Evolutionary conservation across 2,888 invertebrate species (phyloP).

Genomic region (Timema cristinae): DNA sequence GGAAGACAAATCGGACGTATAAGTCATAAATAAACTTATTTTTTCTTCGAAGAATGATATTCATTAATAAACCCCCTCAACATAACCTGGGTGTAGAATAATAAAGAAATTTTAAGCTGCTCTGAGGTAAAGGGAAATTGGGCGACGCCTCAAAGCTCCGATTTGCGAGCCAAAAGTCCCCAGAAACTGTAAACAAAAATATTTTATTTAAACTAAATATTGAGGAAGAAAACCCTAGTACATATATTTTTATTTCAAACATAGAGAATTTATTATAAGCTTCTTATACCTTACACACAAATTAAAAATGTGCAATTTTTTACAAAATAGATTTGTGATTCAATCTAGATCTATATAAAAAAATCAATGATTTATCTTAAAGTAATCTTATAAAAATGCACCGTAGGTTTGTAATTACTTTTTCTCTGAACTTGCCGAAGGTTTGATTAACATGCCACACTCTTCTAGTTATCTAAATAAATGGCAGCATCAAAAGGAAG

Average conservation of each 20-base stretch:
- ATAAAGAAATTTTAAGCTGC: constrained; percentile 62
- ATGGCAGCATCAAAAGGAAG: too few relatives aligned
- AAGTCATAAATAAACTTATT: constrained; percentile 57
- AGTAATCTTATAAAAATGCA: neutral
- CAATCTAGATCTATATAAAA: too few relatives aligned
- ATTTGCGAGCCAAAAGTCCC: constrained; percentile 79
- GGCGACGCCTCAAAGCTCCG: constrained; percentile 68
- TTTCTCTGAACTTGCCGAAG: too few relatives aligned
- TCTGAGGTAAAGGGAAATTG: constrained; percentile 73
- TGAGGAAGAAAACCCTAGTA: too few relatives aligned
- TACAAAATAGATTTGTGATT: too few relatives aligned
- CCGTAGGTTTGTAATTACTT: too few relatives aligned
- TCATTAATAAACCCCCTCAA: constrained; percentile 76
- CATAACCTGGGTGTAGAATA: constrained; percentile 68
- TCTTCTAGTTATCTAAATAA: too few relatives aligned
- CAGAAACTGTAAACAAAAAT: constrained; percentile 50
- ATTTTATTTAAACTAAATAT: neutral
- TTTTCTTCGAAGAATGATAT: constrained; percentile 63
- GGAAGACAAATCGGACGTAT: constrained; percentile 64
- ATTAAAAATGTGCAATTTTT: too few relatives aligned
- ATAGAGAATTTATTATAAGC: neutral
- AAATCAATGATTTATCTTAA: too few relatives aligned
- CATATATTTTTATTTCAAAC: too few relatives aligned
- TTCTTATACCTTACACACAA: too few relatives aligned
- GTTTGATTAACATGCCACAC: too few relatives aligned